Base-by-base conservation (phyloP, 1,140 invertebrate species). In the Cydia strobilella region DNA sequence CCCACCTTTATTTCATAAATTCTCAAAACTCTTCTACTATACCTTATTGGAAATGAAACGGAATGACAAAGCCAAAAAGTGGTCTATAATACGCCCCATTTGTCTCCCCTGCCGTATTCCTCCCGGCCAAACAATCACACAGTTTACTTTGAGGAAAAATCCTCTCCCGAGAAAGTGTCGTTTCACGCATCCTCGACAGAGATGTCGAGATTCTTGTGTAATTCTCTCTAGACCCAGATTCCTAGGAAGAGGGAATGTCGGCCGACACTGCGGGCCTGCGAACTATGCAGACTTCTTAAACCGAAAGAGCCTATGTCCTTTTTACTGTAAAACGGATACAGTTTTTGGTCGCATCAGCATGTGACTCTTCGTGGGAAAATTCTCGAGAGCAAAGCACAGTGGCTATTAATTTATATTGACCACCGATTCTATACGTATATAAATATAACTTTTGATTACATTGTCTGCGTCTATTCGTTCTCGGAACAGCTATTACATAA, bases 231-330 rank as follows among this genome's bases (percentile, higher is more conserved):
- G 77, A 62, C 74, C 31, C 74, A 73, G 77, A 77, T 83, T 81
- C 78, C 71, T 59, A 72, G 72, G 74, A 74, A 80, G 75, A 80
- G 74, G 75, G 77, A 80, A 80, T 81, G 79, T 78, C 78, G 75
- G 77, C 79, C 82, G 77, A 23, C 54, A 59, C 18, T 59, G 54
- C 20, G 10, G n/a, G 6, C 18, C 54, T 23, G 54, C 20, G 9
- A 23, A 59, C 54, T 59, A 59, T 59, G 20, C 20, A 59, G 54
- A 59, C 18, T 59, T 12, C 7, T 23, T 59, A 9, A 59, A 23
- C 2, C 20, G 7, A 59, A 59, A 59, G 20, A 59, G 20, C 20
- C 6, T 59, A 59, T 59, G 54, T 23, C 54, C 2, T 23, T 10
- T 59, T 59, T 3, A 54, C 7, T 59, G 20, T n/a, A 23, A 59